phyloP scores from a whole-genome alignment of 2,888 invertebrate genomes.

The Pristionchus arcanus region DNA sequence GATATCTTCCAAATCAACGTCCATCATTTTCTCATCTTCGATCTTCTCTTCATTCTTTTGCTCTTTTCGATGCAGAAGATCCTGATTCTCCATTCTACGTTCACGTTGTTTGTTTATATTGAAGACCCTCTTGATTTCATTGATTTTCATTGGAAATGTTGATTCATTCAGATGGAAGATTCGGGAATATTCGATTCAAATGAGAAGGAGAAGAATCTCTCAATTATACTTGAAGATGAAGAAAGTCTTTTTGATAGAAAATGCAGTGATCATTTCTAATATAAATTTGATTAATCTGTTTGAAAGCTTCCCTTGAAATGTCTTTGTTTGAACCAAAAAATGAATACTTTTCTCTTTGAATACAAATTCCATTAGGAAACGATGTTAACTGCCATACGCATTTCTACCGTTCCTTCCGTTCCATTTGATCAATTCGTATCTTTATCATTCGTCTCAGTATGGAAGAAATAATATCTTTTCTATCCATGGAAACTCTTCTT shows the following conservation, averaged over 20 bases:
- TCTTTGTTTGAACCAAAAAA: neutral
- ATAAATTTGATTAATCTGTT: neutral
- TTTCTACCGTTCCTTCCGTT: neutral
- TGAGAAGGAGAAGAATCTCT: constrained; percentile 43
- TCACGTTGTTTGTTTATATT: constrained; percentile 2
- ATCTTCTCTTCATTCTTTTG: constrained; percentile 3
- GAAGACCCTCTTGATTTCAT: neutral
- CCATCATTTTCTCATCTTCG: constrained; percentile 39
- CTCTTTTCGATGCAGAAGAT: constrained; percentile 47
- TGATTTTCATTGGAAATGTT: neutral
- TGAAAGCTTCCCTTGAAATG: neutral
- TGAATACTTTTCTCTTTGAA: neutral
- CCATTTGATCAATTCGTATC: neutral
- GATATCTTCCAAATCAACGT: constrained; percentile 39
- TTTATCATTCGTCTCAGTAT: constrained; percentile 6
- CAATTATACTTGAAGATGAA: constrained; percentile 45
- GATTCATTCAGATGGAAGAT: constrained; percentile 8
- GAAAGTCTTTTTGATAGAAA: constrained; percentile 9
- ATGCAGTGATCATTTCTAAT: constrained; percentile 4
- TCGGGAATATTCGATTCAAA: neutral
- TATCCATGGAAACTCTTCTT: neutral
- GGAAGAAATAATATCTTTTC: neutral
- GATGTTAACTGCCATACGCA: neutral
- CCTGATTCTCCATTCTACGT: constrained; percentile 43
- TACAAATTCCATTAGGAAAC: neutral